Conservation (phyloP, 2,888 invertebrate genomes). For the Drosophila longiperda region DNA sequence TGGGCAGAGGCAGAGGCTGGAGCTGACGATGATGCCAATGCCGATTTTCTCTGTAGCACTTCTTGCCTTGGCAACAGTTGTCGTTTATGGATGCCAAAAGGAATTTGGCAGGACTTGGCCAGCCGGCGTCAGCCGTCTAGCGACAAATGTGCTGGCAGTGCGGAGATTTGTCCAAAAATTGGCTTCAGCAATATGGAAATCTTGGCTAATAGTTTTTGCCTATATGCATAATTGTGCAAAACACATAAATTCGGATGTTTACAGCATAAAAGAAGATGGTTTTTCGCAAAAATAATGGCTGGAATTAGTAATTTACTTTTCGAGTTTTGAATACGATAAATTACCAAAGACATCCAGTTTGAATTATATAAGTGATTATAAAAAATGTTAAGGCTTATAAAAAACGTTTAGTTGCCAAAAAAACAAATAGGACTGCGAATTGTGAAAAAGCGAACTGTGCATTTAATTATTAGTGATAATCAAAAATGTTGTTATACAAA, state of each 20-base stretch:
- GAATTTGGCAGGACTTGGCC: constrained; percentile 62
- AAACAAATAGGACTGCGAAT: neutral
- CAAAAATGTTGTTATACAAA: neutral
- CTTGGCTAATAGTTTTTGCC: constrained; percentile 60
- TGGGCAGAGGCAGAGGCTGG: constrained; percentile 22
- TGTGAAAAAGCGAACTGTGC: neutral
- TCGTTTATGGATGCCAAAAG: constrained; percentile 71
- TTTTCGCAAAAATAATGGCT: neutral
- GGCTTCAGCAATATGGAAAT: constrained; percentile 41
- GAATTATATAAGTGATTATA: neutral
- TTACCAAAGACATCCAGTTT: accelerated
- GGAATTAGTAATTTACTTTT: neutral
- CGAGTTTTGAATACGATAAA: constrained; percentile 1
- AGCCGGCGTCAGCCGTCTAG: constrained; percentile 16
- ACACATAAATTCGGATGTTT: constrained; percentile 69
- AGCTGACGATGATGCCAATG: constrained; percentile 56
- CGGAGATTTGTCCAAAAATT: constrained; percentile 34
- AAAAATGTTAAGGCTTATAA: neutral
- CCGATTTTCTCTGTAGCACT: constrained; percentile 74
- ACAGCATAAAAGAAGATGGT: constrained; percentile 13
- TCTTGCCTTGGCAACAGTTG: constrained; percentile 77
- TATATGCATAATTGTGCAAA: constrained; percentile 69
- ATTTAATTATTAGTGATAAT: neutral
- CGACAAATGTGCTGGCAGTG: constrained; percentile 17
- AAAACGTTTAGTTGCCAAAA: neutral